Evolutionary conservation across 2,797 vertebrate genomes (phyloP).

Genomic region (Adelosebastes latens): DNA sequence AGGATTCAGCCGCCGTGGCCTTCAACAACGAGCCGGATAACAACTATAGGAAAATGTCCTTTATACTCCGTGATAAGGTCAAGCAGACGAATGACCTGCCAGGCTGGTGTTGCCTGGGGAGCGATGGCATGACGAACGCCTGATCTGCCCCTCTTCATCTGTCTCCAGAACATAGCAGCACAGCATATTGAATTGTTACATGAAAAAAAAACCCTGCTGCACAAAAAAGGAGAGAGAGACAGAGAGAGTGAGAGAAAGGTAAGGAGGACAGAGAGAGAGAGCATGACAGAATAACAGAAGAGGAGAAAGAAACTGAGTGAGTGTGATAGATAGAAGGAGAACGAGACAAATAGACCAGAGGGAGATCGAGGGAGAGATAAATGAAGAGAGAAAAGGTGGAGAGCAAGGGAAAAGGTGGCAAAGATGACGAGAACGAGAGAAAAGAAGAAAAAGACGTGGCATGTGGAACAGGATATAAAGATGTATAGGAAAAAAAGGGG

Average conservation of each 20-base stretch:
- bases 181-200: conserved; percentile 28
- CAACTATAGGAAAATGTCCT: conserved; percentile 30
- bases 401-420: neutral
- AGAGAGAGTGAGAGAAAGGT: neutral
- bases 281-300: neutral
- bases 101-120: conserved; percentile 25
- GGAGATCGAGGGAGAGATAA: neutral
- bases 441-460: neutral
- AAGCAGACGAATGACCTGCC: conserved; percentile 54
- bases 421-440: neutral
- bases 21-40: neutral
- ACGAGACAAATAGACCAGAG: neutral
- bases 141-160: conserved; percentile 35
- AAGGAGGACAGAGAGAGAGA: neutral
- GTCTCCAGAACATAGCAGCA: conserved; percentile 9
- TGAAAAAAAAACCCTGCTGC: neutral
- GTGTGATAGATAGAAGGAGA: neutral
- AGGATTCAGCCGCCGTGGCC: neutral
- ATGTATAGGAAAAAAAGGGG: neutral
- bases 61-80: conserved; percentile 48
- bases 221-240: neutral
- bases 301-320: neutral
- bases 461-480: neutral
- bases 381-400: neutral
- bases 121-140: conserved; percentile 24